A percentile compares a stretch with the other conserved stretches of the same genome.
These are phyloP conservation scores for Homarus gammarus DNA, from an alignment of 2,888 invertebrate genomes.

Conservation along the genomic window DNA sequence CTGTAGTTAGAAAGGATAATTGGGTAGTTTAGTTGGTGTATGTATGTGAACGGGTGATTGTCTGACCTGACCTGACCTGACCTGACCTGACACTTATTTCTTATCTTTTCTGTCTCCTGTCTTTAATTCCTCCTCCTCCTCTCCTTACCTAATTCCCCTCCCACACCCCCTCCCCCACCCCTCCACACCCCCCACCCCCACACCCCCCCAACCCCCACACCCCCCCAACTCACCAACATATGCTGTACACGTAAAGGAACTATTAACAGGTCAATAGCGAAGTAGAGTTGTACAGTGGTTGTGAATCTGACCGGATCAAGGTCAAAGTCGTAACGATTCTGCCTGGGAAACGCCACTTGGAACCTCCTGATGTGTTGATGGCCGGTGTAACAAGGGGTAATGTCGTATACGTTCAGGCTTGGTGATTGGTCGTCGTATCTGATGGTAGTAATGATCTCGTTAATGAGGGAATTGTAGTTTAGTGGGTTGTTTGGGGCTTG, in stretches of 20 bases:
- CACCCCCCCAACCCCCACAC: too few species aligned
- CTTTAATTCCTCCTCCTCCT: too few species aligned
- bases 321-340: conserved; percentile 27
- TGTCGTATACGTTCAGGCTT: conserved; percentile 26
- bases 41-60: too few species aligned
- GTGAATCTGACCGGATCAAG: not conserved
- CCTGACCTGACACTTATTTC: not conserved
- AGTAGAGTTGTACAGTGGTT: not conserved
- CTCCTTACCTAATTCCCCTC: too few species aligned
- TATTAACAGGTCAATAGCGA: not conserved
- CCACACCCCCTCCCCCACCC: too few species aligned
- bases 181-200: too few species aligned
- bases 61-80: too few species aligned
- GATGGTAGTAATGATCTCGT: too few species aligned
- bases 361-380: conserved; percentile 52
- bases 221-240: conserved; percentile 13
- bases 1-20: not conserved
- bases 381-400: conserved; percentile 54
- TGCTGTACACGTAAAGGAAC: conserved; percentile 46
- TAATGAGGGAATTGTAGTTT: too few species aligned
- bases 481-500: too few species aligned
- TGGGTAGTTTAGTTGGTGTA: too few species aligned
- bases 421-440: conserved; percentile 30
- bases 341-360: conserved; percentile 50
- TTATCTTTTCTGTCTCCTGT: too few species aligned